Percentiles rank a stretch among this genome's conserved stretches.
These are phyloP conservation scores for Callithrix jacchus DNA, from an alignment of 2,113 vertebrate genomes.

Conservation along the genomic window DNA sequence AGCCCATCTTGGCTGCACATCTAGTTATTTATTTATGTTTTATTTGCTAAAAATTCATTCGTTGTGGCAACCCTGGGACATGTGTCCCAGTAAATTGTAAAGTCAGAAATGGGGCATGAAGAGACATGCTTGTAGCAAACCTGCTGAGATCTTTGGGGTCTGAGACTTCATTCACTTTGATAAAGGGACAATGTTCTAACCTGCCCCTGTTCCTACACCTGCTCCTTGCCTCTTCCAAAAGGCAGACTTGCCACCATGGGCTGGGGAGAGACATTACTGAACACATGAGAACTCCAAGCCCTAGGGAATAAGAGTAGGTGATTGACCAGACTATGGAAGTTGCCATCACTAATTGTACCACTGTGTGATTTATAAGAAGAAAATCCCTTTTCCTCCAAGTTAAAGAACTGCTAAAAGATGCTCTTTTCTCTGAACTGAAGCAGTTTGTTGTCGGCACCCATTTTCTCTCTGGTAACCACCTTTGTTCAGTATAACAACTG, in stretches of 20 bases:
- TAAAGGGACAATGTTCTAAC: neutral
- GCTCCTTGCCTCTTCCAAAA: neutral
- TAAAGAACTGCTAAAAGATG: neutral
- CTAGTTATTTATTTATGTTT: slow-evolving; percentile 72
- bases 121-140: neutral
- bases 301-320: neutral
- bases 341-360: neutral
- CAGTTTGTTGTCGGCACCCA: accelerated
- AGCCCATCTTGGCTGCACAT: neutral
- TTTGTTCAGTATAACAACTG: neutral
- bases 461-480: neutral
- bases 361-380: neutral
- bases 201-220: accelerated
- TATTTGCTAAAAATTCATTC: slow-evolving; percentile 66
- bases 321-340: neutral
- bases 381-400: neutral
- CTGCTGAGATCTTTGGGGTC: neutral
- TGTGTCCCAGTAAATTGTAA: slow-evolving; percentile 37
- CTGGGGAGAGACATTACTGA: neutral
- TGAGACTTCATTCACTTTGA: neutral
- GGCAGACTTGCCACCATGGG: neutral
- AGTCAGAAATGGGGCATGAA: slow-evolving; percentile 31
- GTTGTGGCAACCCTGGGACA: slow-evolving; percentile 30
- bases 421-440: neutral
- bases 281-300: accelerated